Percentiles rank a stretch among this genome's conserved stretches.
These are phyloP conservation scores for Conomelus anceps DNA, from an alignment of 2,888 invertebrate species.

Conservation along the genomic window DNA sequence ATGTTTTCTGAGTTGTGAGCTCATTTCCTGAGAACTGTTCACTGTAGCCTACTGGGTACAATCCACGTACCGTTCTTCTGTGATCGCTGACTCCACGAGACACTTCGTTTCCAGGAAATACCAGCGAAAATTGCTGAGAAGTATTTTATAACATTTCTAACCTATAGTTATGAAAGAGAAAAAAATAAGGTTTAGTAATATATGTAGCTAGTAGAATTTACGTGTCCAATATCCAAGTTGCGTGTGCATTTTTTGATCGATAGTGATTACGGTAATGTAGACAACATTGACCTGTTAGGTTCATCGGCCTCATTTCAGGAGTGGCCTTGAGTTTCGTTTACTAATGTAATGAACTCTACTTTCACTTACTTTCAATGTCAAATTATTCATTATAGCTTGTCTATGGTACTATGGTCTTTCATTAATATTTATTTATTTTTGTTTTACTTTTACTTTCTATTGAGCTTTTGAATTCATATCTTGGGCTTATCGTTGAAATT, in stretches of 20 bases:
- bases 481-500: too few species aligned
- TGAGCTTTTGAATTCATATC: too few species aligned
- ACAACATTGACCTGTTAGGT: neutral
- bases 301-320: neutral
- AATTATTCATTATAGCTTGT: neutral
- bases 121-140: neutral
- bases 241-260: neutral
- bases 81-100: too few species aligned
- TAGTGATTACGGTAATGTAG: neutral
- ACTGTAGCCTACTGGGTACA: neutral
- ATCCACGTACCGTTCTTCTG: too few species aligned
- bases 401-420: neutral
- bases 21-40: neutral
- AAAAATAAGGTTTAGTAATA: neutral
- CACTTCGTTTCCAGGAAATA: too few species aligned
- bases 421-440: too few species aligned
- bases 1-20: too few species aligned
- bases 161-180: neutral
- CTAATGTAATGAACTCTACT: neutral
- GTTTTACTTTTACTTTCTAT: too few species aligned
- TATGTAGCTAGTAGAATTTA: neutral
- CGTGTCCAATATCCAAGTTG: neutral
- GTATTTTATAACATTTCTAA: neutral
- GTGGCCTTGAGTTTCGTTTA: neutral
- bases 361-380: neutral